phyloP scores from a whole-genome alignment of 2,113 vertebrate species.

The Ptilorrhoa leucosticta region DNA sequence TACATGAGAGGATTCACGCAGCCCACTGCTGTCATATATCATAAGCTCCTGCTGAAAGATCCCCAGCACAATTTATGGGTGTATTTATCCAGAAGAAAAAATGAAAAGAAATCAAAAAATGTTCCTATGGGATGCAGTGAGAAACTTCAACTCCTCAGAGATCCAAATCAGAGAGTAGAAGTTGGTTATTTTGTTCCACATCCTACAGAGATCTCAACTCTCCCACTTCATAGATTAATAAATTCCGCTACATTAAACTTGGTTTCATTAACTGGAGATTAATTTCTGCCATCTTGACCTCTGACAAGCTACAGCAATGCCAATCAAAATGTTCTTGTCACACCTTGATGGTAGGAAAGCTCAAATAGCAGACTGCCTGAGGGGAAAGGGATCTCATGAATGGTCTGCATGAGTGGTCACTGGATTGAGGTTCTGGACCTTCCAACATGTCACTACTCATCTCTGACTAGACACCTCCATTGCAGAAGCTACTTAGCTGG shows the following conservation, averaged over 20 bases:
- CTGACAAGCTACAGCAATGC: neutral
- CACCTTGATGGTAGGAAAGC: neutral
- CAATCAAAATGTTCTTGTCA: neutral
- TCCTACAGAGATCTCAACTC: neutral
- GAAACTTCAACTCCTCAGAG: neutral
- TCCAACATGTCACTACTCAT: neutral
- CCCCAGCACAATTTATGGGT: neutral
- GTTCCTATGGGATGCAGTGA: neutral
- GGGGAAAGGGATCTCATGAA: neutral
- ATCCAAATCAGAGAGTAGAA: neutral
- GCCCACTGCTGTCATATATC: neutral
- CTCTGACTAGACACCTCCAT: neutral
- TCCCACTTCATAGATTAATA: neutral
- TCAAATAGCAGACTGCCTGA: neutral
- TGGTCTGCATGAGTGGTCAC: neutral
- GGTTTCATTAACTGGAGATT: neutral
- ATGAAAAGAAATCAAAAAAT: neutral
- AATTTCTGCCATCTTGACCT: neutral
- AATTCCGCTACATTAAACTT: neutral
- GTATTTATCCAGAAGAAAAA: neutral
- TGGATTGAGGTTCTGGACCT: neutral
- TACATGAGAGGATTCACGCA: neutral
- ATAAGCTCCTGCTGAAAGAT: neutral
- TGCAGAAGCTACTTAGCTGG: neutral
- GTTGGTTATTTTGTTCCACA: neutral